phyloP scores from a whole-genome alignment of 2,888 invertebrate species.

The Amphimallon solstitiale region DNA sequence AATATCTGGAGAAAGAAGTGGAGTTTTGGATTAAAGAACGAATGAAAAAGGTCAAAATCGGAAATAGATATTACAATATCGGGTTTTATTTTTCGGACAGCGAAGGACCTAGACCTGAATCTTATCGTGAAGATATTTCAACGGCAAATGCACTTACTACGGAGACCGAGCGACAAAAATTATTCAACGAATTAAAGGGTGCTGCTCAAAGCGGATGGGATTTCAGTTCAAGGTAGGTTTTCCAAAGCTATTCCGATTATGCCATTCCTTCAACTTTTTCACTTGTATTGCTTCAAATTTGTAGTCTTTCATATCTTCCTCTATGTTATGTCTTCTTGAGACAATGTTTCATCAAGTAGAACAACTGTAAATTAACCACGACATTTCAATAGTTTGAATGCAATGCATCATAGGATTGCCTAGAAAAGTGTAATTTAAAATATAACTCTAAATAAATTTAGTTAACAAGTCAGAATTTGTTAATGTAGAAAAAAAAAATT shows the following conservation, averaged over 20 bases:
- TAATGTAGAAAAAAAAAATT: too few relatives aligned
- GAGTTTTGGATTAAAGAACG: constrained; percentile 72
- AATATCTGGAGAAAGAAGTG: constrained; percentile 71
- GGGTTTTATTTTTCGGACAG: constrained; percentile 71
- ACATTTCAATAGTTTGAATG: too few relatives aligned
- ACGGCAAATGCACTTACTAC: constrained; percentile 57
- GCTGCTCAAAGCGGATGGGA: constrained; percentile 92
- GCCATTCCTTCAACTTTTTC: too few relatives aligned
- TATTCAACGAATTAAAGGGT: constrained; percentile 31
- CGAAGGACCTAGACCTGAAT: constrained; percentile 76
- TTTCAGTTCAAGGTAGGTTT: constrained; percentile 72
- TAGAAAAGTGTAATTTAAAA: too few relatives aligned
- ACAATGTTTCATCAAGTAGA: too few relatives aligned
- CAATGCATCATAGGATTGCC: too few relatives aligned
- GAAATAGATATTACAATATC: constrained; percentile 66
- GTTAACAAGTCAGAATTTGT: too few relatives aligned
- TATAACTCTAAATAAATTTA: too few relatives aligned
- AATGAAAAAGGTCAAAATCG: constrained; percentile 64
- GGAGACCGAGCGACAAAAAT: constrained; percentile 53
- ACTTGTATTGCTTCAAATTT: too few relatives aligned
- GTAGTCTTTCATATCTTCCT: too few relatives aligned
- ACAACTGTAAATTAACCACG: too few relatives aligned
- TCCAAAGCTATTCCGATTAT: neutral
- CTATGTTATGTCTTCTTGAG: too few relatives aligned
- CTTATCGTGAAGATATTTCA: constrained; percentile 72